phyloP scores from a whole-genome alignment of 2,797 vertebrate genomes.

The Atherinosoma microstoma region DNA sequence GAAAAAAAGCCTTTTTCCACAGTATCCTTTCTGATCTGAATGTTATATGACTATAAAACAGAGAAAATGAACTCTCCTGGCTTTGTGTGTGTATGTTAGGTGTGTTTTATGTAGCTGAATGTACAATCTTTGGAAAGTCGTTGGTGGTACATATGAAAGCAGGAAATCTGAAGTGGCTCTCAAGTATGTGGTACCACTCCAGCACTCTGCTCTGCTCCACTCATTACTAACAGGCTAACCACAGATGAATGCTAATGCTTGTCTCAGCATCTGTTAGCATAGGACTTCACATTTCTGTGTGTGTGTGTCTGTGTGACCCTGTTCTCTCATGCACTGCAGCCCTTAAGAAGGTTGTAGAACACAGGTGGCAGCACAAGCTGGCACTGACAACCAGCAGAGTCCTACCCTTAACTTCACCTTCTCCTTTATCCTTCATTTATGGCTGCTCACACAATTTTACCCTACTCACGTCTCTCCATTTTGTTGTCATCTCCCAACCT shows the following conservation, averaged over 20 bases:
- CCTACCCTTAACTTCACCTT: conserved; percentile 66
- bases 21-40: background rate
- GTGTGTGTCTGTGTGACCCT: conserved; percentile 27
- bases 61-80: background rate
- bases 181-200: conserved; percentile 34
- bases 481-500: conserved; percentile 19
- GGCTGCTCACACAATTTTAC: background rate
- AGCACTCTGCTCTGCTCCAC: conserved; percentile 37
- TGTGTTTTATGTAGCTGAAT: conserved; percentile 19
- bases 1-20: conserved; percentile 9
- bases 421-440: conserved; percentile 27
- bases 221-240: conserved; percentile 52
- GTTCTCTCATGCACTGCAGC: conserved; percentile 30
- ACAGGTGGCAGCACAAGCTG: conserved; percentile 69
- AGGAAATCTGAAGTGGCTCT: conserved; percentile 33
- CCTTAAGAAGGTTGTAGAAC: conserved; percentile 69
- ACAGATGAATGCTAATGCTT: conserved; percentile 62
- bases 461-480: conserved; percentile 31
- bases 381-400: conserved; percentile 47
- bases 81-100: conserved; percentile 8
- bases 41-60: background rate
- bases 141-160: conserved; percentile 29
- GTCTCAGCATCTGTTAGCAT: conserved; percentile 46
- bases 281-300: background rate
- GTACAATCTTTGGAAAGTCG: conserved; percentile 50